phyloP scores from a whole-genome alignment of 2,888 invertebrate genomes.

The Drosophila ustulata region DNA sequence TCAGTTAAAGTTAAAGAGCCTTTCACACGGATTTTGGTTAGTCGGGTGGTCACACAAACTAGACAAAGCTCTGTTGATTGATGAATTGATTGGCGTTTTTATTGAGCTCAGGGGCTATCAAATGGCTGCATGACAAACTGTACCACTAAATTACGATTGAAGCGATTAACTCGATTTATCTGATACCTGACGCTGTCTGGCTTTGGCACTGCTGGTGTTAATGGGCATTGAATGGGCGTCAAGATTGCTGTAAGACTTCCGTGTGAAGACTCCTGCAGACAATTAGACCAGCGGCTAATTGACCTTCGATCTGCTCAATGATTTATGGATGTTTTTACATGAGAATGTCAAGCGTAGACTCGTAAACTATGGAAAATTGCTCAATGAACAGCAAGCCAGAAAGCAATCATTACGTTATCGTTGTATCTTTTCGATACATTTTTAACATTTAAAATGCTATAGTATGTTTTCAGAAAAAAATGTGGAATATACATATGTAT shows the following conservation, averaged over 20 bases:
- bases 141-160: conserved; percentile 13
- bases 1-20: conserved; percentile 46
- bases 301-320: conserved; percentile 35
- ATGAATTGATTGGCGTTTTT: conserved; percentile 62
- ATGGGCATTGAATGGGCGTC: conserved; percentile 34
- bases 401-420: no score
- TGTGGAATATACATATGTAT: no score
- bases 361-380: not conserved
- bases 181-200: not conserved
- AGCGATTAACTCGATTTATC: conserved; percentile 29
- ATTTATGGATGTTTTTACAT: conserved; percentile 31
- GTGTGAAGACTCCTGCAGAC: conserved; percentile 37
- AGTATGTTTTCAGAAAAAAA: no score
- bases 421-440: no score
- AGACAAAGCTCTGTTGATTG: conserved; percentile 63
- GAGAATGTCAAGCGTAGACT: conserved; percentile 3
- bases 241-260: conserved; percentile 47
- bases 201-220: conserved; percentile 24
- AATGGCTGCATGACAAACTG: conserved; percentile 20
- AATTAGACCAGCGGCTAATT: conserved; percentile 13
- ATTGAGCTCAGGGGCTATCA: conserved; percentile 23
- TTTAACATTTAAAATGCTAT: no score
- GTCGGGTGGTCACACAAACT: conserved; percentile 24
- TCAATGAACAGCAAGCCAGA: not conserved
- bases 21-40: conserved; percentile 34